Conservation (phyloP, 1,140 invertebrate genomes). For the Nixonia krombeini region DNA sequence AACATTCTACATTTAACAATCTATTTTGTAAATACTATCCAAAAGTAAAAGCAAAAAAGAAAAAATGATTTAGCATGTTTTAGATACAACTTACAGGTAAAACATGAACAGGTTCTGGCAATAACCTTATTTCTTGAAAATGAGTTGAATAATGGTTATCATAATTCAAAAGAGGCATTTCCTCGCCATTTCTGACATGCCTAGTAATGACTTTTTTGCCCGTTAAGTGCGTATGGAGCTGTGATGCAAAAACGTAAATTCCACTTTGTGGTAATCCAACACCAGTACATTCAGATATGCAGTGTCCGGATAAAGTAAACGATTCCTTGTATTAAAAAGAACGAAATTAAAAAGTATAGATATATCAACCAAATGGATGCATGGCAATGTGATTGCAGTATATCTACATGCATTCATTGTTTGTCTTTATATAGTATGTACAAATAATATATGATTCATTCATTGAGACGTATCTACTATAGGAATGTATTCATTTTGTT, state of each 20-base stretch:
- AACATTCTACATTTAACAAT: too few relatives aligned
- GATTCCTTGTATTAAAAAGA: conserved; percentile 59
- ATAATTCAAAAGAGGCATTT: conserved; percentile 87
- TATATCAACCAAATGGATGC: background rate
- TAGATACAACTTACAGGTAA: conserved; percentile 80
- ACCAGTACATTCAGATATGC: conserved; percentile 92
- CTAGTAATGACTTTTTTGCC: conserved; percentile 88
- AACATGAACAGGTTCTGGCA: conserved; percentile 85
- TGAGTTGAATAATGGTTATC: conserved; percentile 98
- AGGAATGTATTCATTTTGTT: background rate
- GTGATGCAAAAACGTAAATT: conserved; percentile 95
- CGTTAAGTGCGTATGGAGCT: conserved; percentile 96
- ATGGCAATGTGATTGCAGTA: too few relatives aligned
- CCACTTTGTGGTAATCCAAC: conserved; percentile 86
- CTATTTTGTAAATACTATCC: too few relatives aligned
- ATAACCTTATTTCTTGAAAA: conserved; percentile 95
- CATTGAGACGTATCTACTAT: too few relatives aligned
- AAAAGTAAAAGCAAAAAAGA: conserved; percentile 1
- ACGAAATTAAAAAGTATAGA: too few relatives aligned
- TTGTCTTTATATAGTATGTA: background rate
- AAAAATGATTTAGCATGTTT: background rate
- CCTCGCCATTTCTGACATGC: conserved; percentile 84
- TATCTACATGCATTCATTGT: too few relatives aligned
- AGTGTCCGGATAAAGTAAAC: conserved; percentile 91
- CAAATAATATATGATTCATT: conserved; percentile 5